Base-by-base conservation (phyloP, 2,888 invertebrate species). In the Sphaerolaimus hirsutus region DNA sequence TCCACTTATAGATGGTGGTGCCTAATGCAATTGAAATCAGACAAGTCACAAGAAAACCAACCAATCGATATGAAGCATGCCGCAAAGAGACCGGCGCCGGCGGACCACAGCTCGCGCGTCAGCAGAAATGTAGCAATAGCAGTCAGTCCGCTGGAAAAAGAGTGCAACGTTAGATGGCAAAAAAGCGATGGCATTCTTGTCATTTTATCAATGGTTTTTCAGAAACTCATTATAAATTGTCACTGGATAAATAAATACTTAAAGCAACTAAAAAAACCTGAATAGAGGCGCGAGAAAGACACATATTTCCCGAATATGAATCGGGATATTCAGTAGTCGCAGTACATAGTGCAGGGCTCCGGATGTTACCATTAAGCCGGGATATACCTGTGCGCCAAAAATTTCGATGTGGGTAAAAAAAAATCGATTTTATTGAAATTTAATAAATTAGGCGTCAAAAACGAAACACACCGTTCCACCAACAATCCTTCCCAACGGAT, bases 301-400 rank as follows among this genome's bases (percentile, higher is more conserved):
- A 67, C 97, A 99, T 57, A 93, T 79, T 68, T 93, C 93, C 61
- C 93, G 75, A 59, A 97, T 97, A 68, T 97, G 93, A 54, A 99
- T 77, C 51, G 93, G 87, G 67, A 97, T 89, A 67, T 97, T 81
- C 43, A 97, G 68, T 43, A 79, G 69, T 64, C 84, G 82, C 46
- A 97, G 71, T 46, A 89, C 65, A 70, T 86, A 86, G 64, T 97
- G 91, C 61, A 97, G 91, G 36, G 81, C 76, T 47, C 93, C 97
- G 10, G 93, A 97, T 32, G 97, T 99, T 52, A 99, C 76, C 97
- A 97, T 99, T 50, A 97, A 73, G 36, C 97, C 97, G 23, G 97
- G 97, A 66, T 93, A 97, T 36, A 97, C 70, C 70, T 71, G 55
- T 10, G 58, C 56, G 21, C 32, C 17, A 32, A 7, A n/a, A n/a